These are phyloP conservation scores for Nemurella pictetii DNA, from an alignment of 2,888 invertebrate genomes.

Conservation along the genomic window DNA sequence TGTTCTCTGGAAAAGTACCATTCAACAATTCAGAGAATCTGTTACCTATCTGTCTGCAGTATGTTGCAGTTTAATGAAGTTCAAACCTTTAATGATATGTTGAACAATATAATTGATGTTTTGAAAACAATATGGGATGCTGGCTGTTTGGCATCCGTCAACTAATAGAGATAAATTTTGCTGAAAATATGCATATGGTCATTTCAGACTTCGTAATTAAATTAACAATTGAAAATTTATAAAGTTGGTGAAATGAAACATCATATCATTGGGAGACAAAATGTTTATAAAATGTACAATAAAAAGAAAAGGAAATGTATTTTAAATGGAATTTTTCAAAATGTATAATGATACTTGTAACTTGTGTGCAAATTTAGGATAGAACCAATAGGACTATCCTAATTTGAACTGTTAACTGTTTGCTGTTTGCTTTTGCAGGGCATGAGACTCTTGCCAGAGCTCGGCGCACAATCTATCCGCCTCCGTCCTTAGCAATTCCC, in stretches of 20 bases:
- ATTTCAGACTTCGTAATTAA: background rate
- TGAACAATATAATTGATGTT: background rate
- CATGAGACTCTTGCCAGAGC: too few species aligned
- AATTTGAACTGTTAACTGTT: too few species aligned
- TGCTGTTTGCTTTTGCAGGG: too few species aligned
- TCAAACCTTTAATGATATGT: background rate
- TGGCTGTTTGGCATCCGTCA: background rate
- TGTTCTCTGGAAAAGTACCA: background rate
- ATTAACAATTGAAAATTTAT: background rate
- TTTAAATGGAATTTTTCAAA: background rate
- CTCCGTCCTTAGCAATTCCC: too few species aligned
- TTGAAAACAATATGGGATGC: background rate
- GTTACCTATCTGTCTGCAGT: background rate
- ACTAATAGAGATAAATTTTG: background rate
- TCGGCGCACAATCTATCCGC: too few species aligned
- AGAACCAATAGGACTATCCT: too few species aligned
- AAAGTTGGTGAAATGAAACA: background rate
- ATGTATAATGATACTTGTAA: too few species aligned
- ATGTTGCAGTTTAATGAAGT: background rate
- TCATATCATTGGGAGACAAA: background rate
- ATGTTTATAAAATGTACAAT: background rate
- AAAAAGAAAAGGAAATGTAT: background rate
- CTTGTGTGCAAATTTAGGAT: too few species aligned
- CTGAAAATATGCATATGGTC: background rate
- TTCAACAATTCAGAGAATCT: background rate